These are phyloP conservation scores for Gonioctena quinquepunctata DNA, from an alignment of 1,140 invertebrate genomes.

Conservation along the genomic window DNA sequence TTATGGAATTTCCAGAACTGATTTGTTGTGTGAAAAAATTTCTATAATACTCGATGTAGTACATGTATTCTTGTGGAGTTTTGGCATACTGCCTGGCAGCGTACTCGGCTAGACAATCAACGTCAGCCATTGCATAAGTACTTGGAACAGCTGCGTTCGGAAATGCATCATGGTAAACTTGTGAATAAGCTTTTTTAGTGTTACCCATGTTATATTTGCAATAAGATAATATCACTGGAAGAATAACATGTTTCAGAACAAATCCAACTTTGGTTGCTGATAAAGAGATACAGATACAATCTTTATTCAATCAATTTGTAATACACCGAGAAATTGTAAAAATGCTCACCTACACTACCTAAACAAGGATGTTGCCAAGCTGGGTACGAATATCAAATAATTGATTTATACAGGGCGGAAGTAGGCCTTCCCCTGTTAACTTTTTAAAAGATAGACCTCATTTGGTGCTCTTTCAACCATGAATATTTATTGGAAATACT, in stretches of 20 bases:
- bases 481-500: too few species aligned
- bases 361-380: too few species aligned
- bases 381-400: too few species aligned
- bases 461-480: too few species aligned
- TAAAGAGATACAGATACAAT: too few species aligned
- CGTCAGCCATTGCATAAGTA: constrained; percentile 68
- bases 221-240: constrained; percentile 61
- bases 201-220: constrained; percentile 62
- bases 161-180: constrained; percentile 48
- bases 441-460: too few species aligned
- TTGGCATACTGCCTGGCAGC: constrained; percentile 78
- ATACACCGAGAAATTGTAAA: too few species aligned
- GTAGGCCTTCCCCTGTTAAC: too few species aligned
- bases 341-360: too few species aligned
- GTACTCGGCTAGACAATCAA: constrained; percentile 76
- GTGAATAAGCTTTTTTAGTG: constrained; percentile 52
- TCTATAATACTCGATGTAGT: constrained; percentile 78
- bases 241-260: background rate
- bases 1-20: constrained; percentile 62
- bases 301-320: too few species aligned
- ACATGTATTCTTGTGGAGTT: constrained; percentile 71
- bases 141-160: constrained; percentile 46
- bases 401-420: too few species aligned
- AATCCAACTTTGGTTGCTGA: too few species aligned
- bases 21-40: constrained; percentile 80